phyloP scores from a whole-genome alignment of 1,140 invertebrate species.

The Listronotus oregonensis region DNA sequence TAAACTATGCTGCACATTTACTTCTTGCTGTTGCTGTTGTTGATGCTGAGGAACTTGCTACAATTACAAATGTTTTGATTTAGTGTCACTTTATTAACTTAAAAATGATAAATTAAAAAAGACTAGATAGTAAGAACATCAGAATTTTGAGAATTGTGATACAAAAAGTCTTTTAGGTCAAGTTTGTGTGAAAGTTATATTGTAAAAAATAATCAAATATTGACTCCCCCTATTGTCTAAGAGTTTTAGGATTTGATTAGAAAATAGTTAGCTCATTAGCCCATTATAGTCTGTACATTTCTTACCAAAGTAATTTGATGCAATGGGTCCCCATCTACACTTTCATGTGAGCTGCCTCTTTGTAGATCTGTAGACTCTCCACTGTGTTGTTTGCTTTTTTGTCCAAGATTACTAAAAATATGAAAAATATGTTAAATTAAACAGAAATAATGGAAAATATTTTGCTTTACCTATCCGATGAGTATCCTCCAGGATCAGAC shows the following conservation, averaged over 20 bases:
- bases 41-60: slow-evolving; percentile 53
- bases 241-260: no score
- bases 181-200: no score
- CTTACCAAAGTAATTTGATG: slow-evolving; percentile 53
- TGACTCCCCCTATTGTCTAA: no score
- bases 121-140: no score
- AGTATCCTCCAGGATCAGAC: slow-evolving; percentile 55
- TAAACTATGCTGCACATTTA: slow-evolving; percentile 27
- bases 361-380: slow-evolving; percentile 46
- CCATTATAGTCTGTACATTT: no score
- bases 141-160: no score
- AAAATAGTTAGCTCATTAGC: no score
- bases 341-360: slow-evolving; percentile 51
- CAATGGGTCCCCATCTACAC: slow-evolving; percentile 44
- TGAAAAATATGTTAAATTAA: slow-evolving; percentile 22
- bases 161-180: no score
- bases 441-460: no score
- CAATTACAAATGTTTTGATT: slow-evolving; percentile 14
- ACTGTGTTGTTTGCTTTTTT: slow-evolving; percentile 46
- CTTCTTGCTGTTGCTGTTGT: slow-evolving; percentile 41
- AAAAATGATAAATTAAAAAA: no score
- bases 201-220: no score
- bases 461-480: slow-evolving; percentile 27
- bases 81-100: no score
- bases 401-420: slow-evolving; percentile 30